These are phyloP conservation scores for Bubo scandiacus DNA, from an alignment of 2,113 vertebrate genomes.

Conservation along the genomic window DNA sequence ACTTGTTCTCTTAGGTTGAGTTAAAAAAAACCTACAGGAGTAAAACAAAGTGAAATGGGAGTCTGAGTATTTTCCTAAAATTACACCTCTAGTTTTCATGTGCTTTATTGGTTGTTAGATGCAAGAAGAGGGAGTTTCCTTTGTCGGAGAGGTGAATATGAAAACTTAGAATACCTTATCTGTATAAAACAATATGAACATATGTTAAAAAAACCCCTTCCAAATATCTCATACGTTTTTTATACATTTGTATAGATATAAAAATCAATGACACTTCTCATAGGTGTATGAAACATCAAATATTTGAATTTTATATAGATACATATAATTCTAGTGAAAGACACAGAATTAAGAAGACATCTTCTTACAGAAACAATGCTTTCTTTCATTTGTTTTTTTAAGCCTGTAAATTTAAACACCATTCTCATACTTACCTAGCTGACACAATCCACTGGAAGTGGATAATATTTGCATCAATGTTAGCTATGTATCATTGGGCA, in stretches of 20 bases:
- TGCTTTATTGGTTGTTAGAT: neutral
- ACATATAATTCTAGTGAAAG: neutral
- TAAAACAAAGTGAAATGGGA: neutral
- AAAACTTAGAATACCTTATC: neutral
- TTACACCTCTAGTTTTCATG: neutral
- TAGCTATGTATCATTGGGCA: neutral
- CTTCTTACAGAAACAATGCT: neutral
- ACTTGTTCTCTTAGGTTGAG: neutral
- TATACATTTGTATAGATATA: neutral
- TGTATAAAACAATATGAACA: neutral
- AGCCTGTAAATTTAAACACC: neutral
- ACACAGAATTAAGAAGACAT: neutral
- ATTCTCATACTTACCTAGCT: neutral
- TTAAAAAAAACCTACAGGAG: neutral
- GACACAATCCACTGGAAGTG: neutral
- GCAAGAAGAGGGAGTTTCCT: neutral
- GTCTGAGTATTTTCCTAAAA: neutral
- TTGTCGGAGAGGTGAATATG: neutral
- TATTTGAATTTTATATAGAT: neutral
- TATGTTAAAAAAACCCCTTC: neutral
- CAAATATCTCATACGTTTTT: neutral
- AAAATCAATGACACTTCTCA: neutral
- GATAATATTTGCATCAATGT: neutral
- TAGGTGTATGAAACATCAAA: neutral
- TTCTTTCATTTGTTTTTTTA: neutral